Evolutionary conservation across 2,888 invertebrate species (phyloP).

Genomic region (Mesochorus sp.): DNA sequence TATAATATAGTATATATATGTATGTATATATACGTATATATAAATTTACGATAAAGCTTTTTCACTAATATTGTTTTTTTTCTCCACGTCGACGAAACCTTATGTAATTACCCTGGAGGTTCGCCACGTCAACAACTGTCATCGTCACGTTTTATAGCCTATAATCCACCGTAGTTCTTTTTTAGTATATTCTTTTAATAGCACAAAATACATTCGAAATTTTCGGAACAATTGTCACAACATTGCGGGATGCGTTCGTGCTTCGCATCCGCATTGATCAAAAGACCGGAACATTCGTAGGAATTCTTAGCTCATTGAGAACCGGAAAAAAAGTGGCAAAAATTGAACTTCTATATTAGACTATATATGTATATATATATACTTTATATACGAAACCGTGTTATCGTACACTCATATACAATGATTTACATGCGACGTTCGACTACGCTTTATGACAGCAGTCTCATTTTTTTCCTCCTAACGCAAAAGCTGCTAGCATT

Average conservation of each 20-base stretch:
- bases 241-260: neutral
- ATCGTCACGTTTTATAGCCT: neutral
- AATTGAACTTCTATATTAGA: slow-evolving; percentile 13
- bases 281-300: slow-evolving; percentile 21
- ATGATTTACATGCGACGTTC: slow-evolving; percentile 23
- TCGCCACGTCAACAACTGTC: slow-evolving; percentile 16
- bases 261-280: neutral
- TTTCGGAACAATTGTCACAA: slow-evolving; percentile 9
- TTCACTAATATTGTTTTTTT: slow-evolving; percentile 27
- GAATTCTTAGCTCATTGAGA: neutral
- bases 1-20: too few species aligned
- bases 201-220: slow-evolving; percentile 10
- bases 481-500: slow-evolving; percentile 37
- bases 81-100: slow-evolving; percentile 52
- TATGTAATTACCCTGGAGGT: slow-evolving; percentile 58
- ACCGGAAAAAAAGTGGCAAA: neutral
- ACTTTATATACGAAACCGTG: slow-evolving; percentile 28
- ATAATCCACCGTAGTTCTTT: neutral
- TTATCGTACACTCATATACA: slow-evolving; percentile 42
- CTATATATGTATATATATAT: too few species aligned
- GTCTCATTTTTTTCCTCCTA: slow-evolving; percentile 7
- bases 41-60: slow-evolving; percentile 25
- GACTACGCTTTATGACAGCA: neutral
- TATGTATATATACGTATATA: neutral
- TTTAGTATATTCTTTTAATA: neutral